phyloP scores from a whole-genome alignment of 2,888 invertebrate genomes.

The Conops quadrifasciatus region DNA sequence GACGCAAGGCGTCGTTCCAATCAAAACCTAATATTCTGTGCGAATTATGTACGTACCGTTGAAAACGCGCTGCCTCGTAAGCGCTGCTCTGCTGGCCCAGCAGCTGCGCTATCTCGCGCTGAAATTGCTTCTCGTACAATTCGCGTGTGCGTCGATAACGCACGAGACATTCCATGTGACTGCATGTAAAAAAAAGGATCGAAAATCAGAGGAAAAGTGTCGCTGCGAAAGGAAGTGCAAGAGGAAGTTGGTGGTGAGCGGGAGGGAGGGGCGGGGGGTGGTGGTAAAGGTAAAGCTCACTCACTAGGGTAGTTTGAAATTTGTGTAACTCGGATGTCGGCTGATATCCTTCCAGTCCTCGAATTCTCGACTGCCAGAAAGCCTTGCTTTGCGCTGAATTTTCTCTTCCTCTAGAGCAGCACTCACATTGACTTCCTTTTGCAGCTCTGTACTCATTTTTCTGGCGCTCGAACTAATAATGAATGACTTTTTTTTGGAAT shows the following conservation, averaged over 20 bases:
- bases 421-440: too few relatives aligned
- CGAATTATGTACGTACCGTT: constrained; percentile 37
- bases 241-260: too few relatives aligned
- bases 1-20: too few relatives aligned
- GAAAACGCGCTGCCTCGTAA: constrained; percentile 47
- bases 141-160: constrained; percentile 42
- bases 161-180: constrained; percentile 45
- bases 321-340: constrained; percentile 43
- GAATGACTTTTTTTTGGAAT: too few relatives aligned
- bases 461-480: too few relatives aligned
- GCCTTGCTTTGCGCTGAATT: too few relatives aligned
- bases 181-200: constrained; percentile 7
- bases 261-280: too few relatives aligned
- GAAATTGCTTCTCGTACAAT: constrained; percentile 46
- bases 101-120: constrained; percentile 44
- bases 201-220: too few relatives aligned
- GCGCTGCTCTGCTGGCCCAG: constrained; percentile 43
- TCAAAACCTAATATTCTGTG: neutral
- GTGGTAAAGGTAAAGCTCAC: too few relatives aligned
- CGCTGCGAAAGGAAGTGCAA: too few relatives aligned
- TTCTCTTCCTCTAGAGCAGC: too few relatives aligned
- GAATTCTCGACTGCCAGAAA: neutral
- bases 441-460: too few relatives aligned
- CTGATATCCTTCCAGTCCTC: constrained; percentile 20
- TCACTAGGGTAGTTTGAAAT: constrained; percentile 48